Evolutionary conservation across 1,140 invertebrate genomes (phyloP), one percentile per base, ranked within the genome.

Genomic region (Drosophila novamexicana): DNA sequence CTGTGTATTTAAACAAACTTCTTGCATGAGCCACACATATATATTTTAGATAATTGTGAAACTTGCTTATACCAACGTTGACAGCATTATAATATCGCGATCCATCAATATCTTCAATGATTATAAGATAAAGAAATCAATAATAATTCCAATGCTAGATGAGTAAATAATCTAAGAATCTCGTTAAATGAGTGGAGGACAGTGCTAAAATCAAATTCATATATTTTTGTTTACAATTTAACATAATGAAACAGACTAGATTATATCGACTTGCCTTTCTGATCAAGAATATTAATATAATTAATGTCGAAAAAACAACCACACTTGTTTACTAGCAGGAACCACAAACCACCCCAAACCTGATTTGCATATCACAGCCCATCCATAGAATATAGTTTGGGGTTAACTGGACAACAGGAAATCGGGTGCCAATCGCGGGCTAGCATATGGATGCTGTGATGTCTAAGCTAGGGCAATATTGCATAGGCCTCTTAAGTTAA

Each of bases 381-480:
- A n/a, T 50, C 40, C 40, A 14, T 14, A 4, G 40, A 14, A 42
- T n/a, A 42, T 4, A 7, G n/a, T 42, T 42, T 50, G 7, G 12
- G 10, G 6, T 32, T 49, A 5, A 3, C 18, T 50, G 47, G 18
- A 50, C 12, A 32, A 50, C 10, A 32, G 22, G 16, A 29, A 12
- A 29, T 50, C 47, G 22, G 12, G 22, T 22, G 22, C 22, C 22
- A 22, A 22, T 22, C 22, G 2, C 22, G 22, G 22, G 22, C 22
- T 22, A 22, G 22, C 22, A 22, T 22, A 3, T 22, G 22, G 22
- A 50, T 22, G 22, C 22, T 50, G 12, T 29, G 10, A 29, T 29
- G 22, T 50, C 47, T 32, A 12, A 29, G 47, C 10, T 22, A 50
- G 10, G 22, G 22, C 47, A 50, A 50, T 50, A 29, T 50, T 50